These are phyloP conservation scores for Paradoxurus hermaphroditus DNA, from an alignment of 2,113 vertebrate species.

Conservation along the genomic window DNA sequence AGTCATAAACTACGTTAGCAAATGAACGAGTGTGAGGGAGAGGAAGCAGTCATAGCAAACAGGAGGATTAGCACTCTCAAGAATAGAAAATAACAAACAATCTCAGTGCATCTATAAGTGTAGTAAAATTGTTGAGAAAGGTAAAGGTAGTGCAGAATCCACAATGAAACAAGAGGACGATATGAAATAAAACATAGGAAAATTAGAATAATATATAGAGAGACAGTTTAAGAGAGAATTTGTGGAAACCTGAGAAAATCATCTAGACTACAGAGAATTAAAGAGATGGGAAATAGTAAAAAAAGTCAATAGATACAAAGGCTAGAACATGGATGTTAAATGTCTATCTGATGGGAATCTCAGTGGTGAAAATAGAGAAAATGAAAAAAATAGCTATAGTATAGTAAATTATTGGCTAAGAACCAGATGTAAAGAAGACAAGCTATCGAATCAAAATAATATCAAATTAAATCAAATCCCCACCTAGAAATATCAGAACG, in stretches of 20 bases:
- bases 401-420: neutral
- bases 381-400: neutral
- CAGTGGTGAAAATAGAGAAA: neutral
- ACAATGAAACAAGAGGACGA: neutral
- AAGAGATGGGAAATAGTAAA: neutral
- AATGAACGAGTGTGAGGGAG: neutral
- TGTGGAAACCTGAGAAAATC: neutral
- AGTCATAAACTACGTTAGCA: neutral
- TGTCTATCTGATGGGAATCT: neutral
- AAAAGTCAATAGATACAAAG: neutral
- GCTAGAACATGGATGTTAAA: neutral
- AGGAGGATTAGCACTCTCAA: neutral
- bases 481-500: neutral
- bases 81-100: neutral
- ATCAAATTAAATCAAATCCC: neutral
- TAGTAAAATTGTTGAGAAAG: neutral
- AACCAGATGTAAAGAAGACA: neutral
- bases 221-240: neutral
- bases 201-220: neutral
- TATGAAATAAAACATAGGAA: neutral
- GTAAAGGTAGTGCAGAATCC: neutral
- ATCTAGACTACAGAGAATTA: neutral
- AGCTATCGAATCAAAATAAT: neutral
- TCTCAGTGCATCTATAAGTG: neutral
- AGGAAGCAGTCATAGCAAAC: neutral